Base-by-base conservation (phyloP, 2,888 invertebrate genomes). In the Pammene fasciana region DNA sequence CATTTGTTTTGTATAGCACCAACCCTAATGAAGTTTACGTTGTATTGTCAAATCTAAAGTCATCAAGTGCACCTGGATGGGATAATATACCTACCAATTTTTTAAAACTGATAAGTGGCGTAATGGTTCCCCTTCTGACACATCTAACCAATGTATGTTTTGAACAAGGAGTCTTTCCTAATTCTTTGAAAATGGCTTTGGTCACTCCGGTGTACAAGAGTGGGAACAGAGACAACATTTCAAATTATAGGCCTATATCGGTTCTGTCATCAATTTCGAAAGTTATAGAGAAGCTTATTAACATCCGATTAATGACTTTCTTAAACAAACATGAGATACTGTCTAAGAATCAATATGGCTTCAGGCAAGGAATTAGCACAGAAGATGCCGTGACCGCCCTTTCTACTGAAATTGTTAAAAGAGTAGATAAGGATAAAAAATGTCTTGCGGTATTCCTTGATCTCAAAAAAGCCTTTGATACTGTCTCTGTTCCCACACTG, bases 21-120 rank as follows among this genome's bases (percentile, higher is more conserved):
- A 38, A 38, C 14, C 38, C 14, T 6, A 16, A 43, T n/a, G 57
- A 57, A 43, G 57, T 57, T 4, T 18, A 43, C 10, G 10, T 43
- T 6, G 14, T 43, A 3, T 38, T 57, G 10, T 9, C 57, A n/a
- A 57, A 41, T n/a, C 57, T 57, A 5, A 57, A 57, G 13, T 57
- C 57, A 0, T 48, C 46, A 14, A 48, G 46, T 4, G 46, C 46
- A 7, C 46, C 46, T 48, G 46, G 50, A 10, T 26, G 43, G 45
- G 45, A 59, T 45, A 59, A n/a, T n/a, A 59, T 59, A 3, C 45
- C 45, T n/a, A 59, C 45, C 5, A 2, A 45, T 11, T 59, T 59
- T 14, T n/a, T 59, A n/a, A 59, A 59, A 59, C 26, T 13, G 9
- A 5, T 10, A 7, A 59, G 59, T 26, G 36, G 5, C 36, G 7